phyloP scores from a whole-genome alignment of 1,140 invertebrate species.

The Stenopsyche tienmushanensis region DNA sequence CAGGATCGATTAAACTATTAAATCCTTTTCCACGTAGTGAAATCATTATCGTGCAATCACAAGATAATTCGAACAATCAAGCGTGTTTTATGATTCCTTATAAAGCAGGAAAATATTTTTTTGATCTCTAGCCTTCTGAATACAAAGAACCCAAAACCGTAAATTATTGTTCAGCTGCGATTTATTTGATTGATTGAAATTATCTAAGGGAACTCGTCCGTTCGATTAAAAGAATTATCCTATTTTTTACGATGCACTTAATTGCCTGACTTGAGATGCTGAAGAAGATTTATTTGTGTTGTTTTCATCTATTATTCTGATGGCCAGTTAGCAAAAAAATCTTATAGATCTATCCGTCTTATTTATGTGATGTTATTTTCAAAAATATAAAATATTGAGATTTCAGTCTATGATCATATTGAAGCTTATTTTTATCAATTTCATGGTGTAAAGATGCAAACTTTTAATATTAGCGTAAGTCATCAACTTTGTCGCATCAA shows the following conservation, averaged over 20 bases:
- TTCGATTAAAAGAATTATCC: not conserved
- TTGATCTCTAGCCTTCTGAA: not conserved
- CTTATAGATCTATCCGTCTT: too few relatives aligned
- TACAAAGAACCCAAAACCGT: constrained; percentile 15
- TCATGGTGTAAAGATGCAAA: too few relatives aligned
- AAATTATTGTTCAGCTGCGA: constrained; percentile 33
- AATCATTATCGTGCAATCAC: not conserved
- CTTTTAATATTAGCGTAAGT: too few relatives aligned
- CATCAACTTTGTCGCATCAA: too few relatives aligned
- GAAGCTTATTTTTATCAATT: too few relatives aligned
- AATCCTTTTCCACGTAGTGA: not conserved
- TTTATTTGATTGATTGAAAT: constrained; percentile 41
- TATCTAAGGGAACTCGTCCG: constrained; percentile 14
- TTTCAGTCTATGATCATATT: too few relatives aligned
- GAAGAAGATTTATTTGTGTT: not conserved
- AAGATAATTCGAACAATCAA: not conserved
- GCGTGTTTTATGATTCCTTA: not conserved
- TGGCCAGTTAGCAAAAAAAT: too few relatives aligned
- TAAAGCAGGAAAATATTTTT: constrained; percentile 9
- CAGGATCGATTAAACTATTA: too few relatives aligned
- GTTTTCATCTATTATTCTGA: too few relatives aligned
- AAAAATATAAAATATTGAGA: too few relatives aligned
- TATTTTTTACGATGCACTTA: not conserved
- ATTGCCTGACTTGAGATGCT: constrained; percentile 5
- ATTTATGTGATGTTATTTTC: too few relatives aligned